A percentile compares a stretch with the other conserved stretches of the same genome.
Conservation (phyloP, 2,113 vertebrate species). For the Dromaius novaehollandiae region DNA sequence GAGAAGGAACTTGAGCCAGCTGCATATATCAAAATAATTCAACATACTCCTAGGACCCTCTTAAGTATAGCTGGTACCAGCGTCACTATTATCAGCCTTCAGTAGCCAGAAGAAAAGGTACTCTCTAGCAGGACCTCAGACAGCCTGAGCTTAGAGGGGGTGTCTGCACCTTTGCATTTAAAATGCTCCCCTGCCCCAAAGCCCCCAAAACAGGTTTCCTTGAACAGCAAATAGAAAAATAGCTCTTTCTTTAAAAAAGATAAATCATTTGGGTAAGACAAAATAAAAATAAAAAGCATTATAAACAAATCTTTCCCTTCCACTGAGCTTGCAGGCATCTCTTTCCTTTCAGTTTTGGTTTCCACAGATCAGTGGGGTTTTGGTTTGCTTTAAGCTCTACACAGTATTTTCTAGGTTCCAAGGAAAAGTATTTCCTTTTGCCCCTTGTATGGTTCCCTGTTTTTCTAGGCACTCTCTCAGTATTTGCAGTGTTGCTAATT, state of each 20-base stretch:
- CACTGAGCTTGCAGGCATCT: background rate
- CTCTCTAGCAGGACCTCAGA: background rate
- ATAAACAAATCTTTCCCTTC: background rate
- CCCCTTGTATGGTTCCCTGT: background rate
- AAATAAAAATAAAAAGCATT: background rate
- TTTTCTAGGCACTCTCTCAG: background rate
- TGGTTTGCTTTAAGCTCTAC: background rate
- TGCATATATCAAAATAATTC: background rate
- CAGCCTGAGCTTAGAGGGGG: background rate
- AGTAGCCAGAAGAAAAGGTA: background rate
- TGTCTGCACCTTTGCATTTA: background rate
- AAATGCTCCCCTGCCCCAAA: background rate
- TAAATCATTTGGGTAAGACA: background rate
- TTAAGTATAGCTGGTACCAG: background rate
- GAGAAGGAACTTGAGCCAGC: background rate
- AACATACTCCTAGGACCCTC: background rate
- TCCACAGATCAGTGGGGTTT: background rate
- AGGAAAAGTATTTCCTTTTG: background rate
- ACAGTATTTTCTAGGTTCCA: background rate
- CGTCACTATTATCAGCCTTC: background rate
- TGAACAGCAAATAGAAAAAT: background rate
- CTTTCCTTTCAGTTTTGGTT: background rate
- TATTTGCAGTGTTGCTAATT: background rate
- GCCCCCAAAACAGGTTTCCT: background rate
- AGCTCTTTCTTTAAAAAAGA: background rate